phyloP scores from a whole-genome alignment of 23 tunicate genomes.

The Botrylloides violaceus region DNA sequence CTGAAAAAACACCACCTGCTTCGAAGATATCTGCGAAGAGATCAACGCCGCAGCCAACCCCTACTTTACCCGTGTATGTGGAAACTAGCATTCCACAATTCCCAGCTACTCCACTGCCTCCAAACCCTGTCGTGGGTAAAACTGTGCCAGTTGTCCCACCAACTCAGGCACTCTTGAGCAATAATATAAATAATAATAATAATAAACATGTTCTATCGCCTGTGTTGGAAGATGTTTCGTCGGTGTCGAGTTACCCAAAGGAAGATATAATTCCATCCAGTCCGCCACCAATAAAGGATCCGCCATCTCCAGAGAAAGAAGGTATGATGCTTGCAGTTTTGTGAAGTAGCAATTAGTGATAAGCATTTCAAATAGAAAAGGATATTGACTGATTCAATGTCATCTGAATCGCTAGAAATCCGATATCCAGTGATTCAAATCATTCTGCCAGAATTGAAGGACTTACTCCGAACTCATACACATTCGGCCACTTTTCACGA shows the following conservation, averaged over 20 bases:
- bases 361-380: too few relatives aligned
- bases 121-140: conserved; percentile 10
- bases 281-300: background rate
- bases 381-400: too few relatives aligned
- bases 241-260: background rate
- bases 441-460: too few relatives aligned
- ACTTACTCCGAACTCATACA: too few relatives aligned
- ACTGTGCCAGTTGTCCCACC: background rate
- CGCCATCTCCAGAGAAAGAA: background rate
- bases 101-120: background rate
- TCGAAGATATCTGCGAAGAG: background rate
- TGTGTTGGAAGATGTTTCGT: background rate
- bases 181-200: conserved; percentile 2
- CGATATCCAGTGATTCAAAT: too few relatives aligned
- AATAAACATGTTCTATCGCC: background rate
- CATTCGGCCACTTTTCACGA: background rate
- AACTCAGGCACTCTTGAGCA: background rate
- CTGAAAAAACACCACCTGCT: background rate
- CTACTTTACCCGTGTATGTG: background rate
- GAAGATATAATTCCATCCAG: background rate
- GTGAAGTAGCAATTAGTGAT: too few relatives aligned
- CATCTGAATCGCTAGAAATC: too few relatives aligned
- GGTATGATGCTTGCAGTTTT: background rate
- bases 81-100: conserved; percentile 3
- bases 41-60: background rate